Percentiles rank a stretch among this genome's conserved stretches.
Evolutionary conservation across 2,113 vertebrate genomes (phyloP).

Genomic region (Sisor rabdophorus): DNA sequence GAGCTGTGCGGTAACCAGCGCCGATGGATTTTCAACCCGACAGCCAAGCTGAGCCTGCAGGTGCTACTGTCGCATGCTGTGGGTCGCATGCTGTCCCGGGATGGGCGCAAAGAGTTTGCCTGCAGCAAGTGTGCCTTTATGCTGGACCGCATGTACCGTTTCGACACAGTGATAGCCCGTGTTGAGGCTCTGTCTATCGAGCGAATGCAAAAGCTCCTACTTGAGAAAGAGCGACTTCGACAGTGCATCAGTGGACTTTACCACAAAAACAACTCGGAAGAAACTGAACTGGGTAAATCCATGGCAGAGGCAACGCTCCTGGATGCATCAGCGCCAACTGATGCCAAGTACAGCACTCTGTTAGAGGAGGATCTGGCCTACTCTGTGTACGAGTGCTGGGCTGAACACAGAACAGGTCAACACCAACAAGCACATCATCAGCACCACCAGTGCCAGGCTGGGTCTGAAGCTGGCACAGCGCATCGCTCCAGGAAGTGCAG

Average conservation of each 20-base stretch:
- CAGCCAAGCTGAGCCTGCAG: slow-evolving; percentile 86
- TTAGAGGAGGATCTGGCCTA: slow-evolving; percentile 87
- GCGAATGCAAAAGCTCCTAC: slow-evolving; percentile 82
- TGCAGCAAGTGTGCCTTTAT: slow-evolving; percentile 97
- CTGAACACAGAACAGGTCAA: slow-evolving; percentile 59
- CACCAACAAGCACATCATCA: slow-evolving; percentile 50
- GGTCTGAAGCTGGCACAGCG: slow-evolving; percentile 50
- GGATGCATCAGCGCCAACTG: slow-evolving; percentile 73
- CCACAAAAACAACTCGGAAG: slow-evolving; percentile 72
- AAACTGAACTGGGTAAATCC: slow-evolving; percentile 8
- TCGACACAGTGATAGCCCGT: slow-evolving; percentile 90
- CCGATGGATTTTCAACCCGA: slow-evolving; percentile 95
- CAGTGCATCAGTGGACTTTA: slow-evolving; percentile 84
- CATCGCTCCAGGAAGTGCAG: slow-evolving; percentile 76
- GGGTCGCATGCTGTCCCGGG: slow-evolving; percentile 80
- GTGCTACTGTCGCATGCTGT: slow-evolving; percentile 89
- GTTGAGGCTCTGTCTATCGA: slow-evolving; percentile 94
- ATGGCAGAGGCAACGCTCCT: slow-evolving; percentile 59
- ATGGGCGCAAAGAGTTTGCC: slow-evolving; percentile 87
- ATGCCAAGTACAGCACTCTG: slow-evolving; percentile 74
- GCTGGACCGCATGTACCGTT: slow-evolving; percentile 93
- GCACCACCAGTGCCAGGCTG: slow-evolving; percentile 66
- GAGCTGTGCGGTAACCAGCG: slow-evolving; percentile 93
- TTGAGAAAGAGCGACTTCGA: slow-evolving; percentile 87
- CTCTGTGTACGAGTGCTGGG: slow-evolving; percentile 87